Percentiles rank a stretch among this genome's conserved stretches.
Evolutionary conservation across 2,888 invertebrate species (phyloP).

Genomic region (Neria commutata): DNA sequence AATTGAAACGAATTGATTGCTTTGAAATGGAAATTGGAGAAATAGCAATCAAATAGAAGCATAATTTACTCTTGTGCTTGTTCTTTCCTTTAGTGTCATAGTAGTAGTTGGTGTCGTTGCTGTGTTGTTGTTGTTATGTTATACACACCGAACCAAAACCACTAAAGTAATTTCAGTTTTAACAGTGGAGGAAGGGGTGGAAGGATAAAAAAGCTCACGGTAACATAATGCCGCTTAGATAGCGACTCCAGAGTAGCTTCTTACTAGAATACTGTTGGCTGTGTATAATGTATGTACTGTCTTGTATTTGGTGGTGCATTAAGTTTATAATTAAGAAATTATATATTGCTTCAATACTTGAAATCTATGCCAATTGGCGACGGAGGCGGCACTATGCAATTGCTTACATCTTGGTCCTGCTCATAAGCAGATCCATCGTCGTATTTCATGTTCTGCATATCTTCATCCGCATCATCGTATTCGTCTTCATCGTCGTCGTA

Average conservation of each 20-base stretch:
- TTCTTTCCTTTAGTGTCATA: no score
- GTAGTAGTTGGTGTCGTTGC: no score
- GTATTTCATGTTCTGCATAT: no score
- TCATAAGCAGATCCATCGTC: slow-evolving; percentile 21
- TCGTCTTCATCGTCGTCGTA: slow-evolving; percentile 19
- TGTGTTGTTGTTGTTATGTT: no score
- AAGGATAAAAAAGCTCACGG: no score
- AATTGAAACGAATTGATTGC: slow-evolving; percentile 1
- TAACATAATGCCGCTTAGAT: background rate
- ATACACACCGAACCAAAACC: slow-evolving; percentile 16
- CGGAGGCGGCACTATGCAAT: slow-evolving; percentile 1
- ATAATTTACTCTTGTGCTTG: no score
- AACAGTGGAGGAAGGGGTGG: no score
- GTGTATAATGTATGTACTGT: background rate
- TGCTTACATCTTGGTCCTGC: slow-evolving; percentile 38
- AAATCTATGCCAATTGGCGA: background rate
- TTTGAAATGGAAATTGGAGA: no score
- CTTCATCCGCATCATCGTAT: slow-evolving; percentile 17
- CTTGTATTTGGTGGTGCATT: background rate
- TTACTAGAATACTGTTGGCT: no score
- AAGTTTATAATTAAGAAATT: slow-evolving; percentile 14
- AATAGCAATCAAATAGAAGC: background rate
- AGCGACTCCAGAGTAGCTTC: background rate
- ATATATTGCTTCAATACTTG: slow-evolving; percentile 19
- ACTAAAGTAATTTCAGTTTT: slow-evolving; percentile 16